Evolutionary conservation across 2,797 vertebrate species (phyloP), one percentile per base, ranked within the genome.

Genomic region (Urophycis tenuis): DNA sequence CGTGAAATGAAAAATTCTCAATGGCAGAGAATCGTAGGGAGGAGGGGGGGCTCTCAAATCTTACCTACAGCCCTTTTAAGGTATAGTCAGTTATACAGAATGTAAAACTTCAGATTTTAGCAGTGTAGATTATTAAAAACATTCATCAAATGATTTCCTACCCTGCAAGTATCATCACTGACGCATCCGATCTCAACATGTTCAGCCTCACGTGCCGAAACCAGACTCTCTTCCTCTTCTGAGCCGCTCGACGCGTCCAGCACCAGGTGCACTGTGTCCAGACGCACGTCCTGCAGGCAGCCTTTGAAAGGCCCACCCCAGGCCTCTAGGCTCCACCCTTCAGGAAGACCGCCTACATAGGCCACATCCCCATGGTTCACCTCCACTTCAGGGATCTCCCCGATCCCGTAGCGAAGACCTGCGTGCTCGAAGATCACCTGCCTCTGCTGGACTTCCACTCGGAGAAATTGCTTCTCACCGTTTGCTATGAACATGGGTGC

Each of bases 291-390:
- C 90, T 98, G 96, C 84, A 99, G 90, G 78, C 97, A 99, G 41
- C 97, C 97, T 87, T 96, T 96, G 83, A 96, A 97, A 77, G 90
- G 86, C 0, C 96, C 96, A 0, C 95, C 95, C 96, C 95, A 96
- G 0, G 31, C 11, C 3, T 71, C 83, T 10, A 88, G 31, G 4
- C 83, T 87, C 2, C 76, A 84, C 0, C 89, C 79, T 60, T 71
- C 70, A 0, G 90, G 92, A 75, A 94, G 88, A 15, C 96, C 95
- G 0, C 96, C 97, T 3, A 97, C 79, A 0, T 93, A 92, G 25
- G 93, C 87, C 75, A 87, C 79, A 6, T 92, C 92, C 25, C 93
- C 93, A 7, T 80, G 81, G 29, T 80, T 19, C 10, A 93, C 82
- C 32, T 72, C 79, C 33, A 92, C 86, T 2, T 86, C 87, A 9